Percentiles rank a stretch among this genome's conserved stretches.
Conservation (phyloP, 1,140 invertebrate species). For the Leptopilina clavipes region DNA sequence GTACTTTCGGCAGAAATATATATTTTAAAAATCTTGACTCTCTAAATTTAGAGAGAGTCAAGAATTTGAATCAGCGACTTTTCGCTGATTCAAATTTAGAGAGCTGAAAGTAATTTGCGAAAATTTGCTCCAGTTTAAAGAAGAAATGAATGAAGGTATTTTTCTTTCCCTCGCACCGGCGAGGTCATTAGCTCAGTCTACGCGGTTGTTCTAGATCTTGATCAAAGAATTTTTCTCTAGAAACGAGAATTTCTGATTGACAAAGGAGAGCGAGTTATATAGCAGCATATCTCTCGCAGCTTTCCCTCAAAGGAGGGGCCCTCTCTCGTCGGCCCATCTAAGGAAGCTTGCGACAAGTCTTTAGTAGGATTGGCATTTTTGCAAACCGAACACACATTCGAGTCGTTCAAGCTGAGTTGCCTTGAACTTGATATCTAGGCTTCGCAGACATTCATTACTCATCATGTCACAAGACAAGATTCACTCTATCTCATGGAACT, state of each 20-base stretch:
- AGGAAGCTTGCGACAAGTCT: constrained; percentile 56
- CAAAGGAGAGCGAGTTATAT: constrained; percentile 13
- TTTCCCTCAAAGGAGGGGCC: constrained; percentile 49
- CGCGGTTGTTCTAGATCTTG: constrained; percentile 27
- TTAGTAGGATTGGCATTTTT: constrained; percentile 53
- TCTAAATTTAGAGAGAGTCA: too few species aligned
- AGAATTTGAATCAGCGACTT: too few species aligned
- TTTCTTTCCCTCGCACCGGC: not conserved
- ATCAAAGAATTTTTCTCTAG: not conserved
- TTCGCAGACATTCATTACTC: constrained; percentile 28
- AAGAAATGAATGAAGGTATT: not conserved
- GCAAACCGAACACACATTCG: constrained; percentile 50
- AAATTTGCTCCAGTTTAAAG: too few species aligned
- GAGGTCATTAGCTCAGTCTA: constrained; percentile 25
- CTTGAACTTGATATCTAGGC: constrained; percentile 59
- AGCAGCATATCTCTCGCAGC: not conserved
- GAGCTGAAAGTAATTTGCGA: too few species aligned
- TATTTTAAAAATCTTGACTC: too few species aligned
- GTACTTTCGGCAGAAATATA: too few species aligned
- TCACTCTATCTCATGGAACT: constrained; percentile 15
- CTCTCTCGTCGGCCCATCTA: constrained; percentile 50
- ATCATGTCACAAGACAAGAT: constrained; percentile 30
- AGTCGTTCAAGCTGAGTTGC: constrained; percentile 53
- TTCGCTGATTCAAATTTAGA: too few species aligned
- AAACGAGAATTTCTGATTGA: constrained; percentile 14